Evolutionary conservation across 2,113 vertebrate species (phyloP), one percentile per base, ranked within the genome.

Genomic region (Microtus pennsylvanicus): DNA sequence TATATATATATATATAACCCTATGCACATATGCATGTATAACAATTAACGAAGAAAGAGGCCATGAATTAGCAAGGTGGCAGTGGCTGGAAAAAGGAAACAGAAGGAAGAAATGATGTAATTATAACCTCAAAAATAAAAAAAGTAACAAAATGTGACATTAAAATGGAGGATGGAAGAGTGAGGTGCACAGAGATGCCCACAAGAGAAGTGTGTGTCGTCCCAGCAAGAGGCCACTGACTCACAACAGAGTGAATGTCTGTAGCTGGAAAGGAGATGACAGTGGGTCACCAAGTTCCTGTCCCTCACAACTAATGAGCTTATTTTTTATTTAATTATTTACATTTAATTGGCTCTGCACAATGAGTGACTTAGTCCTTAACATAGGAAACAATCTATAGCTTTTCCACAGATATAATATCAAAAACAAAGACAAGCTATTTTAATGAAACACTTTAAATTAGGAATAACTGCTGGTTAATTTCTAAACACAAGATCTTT

Each of bases 161-260:
- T 82, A 61, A 38, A 61, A 3, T 81, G 26, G 26, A 17, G 1
- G 1, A 0, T 6, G 5, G 65, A 83, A 19, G 65, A 22, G 0
- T 2, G 0, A 52, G 22, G 17, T 8, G 17, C 47, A 52, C 0
- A 38, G 7, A 90, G n/a, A 2, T 1, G 8, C 13, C 6, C 7
- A 14, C 1, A 8, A 50, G 65, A 75, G 17, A 35, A 69, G 3
- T 0, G 2, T 7, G 5, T 58, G 4, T 3, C 1, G 1, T 67
- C 5, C 17, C 4, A 7, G 55, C 22, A 65, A 87, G 1, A 86
- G 38, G 0, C 0, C 33, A 42, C 0, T 4, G 42, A 5, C 28
- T 45, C 13, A 35, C 4, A 11, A 38, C 10, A 6, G 50, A 50
- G 4, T 42, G 21, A 42, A 26, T 1, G 28, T 83, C 65, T 35